Evolutionary conservation across 2,888 invertebrate genomes (phyloP), one percentile per base, ranked within the genome.

Genomic region (Philaethria dido): DNA sequence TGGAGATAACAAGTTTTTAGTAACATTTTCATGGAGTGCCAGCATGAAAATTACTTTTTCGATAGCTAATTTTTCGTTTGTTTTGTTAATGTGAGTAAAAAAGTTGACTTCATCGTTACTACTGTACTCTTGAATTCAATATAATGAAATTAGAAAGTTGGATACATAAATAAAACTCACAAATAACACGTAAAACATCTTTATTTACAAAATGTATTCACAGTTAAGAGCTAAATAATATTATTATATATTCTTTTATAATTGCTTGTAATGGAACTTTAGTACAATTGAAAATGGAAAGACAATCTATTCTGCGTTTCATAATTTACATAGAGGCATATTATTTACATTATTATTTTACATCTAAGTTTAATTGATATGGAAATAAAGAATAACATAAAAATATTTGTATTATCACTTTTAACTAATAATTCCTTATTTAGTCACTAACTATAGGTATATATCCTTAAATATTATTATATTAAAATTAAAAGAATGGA

Each of bases 171-270:
- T 77, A 76, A 82, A 84, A 82, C 73, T 50, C 69, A 42, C 47
- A 72, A 70, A 74, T 79, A 89, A 88, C 88, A 89, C 88, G 83
- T 88, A 87, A 87, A 87, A 86, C 84, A 83, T 85, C 87, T 89
- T 90, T 90, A 90, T 89, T 90, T 88, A 87, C 86, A 90, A 86
- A 86, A 80, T 81, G 84, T 70, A 69, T 70, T 66, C 66, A 70
- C 70, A 70, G 62, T 48, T 64, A 50, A 62, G 42, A 60, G 54
- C 65, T 68, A 68, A 50, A 48, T 67, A 44, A 55, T 64, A 48
- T 47, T 61, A 61, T 22, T 66, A 48, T 33, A 13, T 65, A 64
- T 36, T 25, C 45, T 47, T 47, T 47, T 20, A 59, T 68, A 61
- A 67, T 57, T 33, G 62, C 63, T 59, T 50, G 60, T 50, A 42